phyloP scores from a whole-genome alignment of 2,113 vertebrate genomes.

The Procapra przewalskii region DNA sequence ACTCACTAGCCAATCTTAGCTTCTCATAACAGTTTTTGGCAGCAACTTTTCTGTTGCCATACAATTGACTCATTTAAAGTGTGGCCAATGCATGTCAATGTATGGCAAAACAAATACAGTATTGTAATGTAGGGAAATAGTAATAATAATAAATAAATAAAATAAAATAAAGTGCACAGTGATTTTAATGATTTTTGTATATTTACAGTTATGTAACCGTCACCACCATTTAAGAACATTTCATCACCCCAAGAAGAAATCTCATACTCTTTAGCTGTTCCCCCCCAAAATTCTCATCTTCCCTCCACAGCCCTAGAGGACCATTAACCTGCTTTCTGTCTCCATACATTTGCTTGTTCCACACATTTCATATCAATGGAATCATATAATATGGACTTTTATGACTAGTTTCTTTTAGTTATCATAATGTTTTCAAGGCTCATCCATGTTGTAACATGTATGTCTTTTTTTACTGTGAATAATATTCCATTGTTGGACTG shows the following conservation, averaged over 20 bases:
- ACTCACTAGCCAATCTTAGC: background rate
- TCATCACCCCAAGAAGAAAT: background rate
- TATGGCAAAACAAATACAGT: no score
- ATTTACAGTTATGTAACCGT: background rate
- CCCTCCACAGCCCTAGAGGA: background rate
- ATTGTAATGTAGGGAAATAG: no score
- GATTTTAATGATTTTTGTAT: background rate
- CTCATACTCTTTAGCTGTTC: background rate
- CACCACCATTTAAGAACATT: background rate
- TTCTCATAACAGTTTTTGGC: background rate
- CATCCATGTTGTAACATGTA: background rate
- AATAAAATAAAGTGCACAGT: background rate
- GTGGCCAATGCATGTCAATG: no score
- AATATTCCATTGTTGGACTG: background rate
- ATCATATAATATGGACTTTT: background rate
- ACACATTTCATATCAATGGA: background rate
- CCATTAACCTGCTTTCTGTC: background rate
- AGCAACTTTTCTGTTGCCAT: background rate
- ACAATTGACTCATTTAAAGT: background rate
- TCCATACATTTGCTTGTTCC: background rate
- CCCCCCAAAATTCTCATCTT: background rate
- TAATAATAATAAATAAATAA: no score
- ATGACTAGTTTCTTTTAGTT: background rate
- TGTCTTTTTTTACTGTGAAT: background rate
- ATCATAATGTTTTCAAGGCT: background rate